Percentiles rank a stretch among this genome's conserved stretches.
phyloP scores from a whole-genome alignment of 1,140 invertebrate species.

The Akabosia matsudoensis region DNA sequence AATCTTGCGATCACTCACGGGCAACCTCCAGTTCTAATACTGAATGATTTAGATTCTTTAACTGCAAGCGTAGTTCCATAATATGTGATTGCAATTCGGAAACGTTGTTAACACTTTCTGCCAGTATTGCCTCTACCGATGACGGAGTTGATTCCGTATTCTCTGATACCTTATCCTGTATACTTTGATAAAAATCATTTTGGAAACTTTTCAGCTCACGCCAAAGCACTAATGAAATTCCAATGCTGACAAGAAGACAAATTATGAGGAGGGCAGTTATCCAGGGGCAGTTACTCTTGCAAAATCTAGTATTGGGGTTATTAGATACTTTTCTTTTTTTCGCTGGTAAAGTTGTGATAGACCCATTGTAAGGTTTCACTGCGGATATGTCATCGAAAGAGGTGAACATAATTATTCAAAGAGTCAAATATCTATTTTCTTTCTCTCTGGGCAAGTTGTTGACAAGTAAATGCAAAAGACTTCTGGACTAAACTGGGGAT shows the following conservation, averaged over 20 bases:
- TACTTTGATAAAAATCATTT: not conserved
- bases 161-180: not conserved
- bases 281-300: not conserved
- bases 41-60: too few species aligned
- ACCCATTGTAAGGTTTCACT: not conserved
- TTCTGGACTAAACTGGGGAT: too few species aligned
- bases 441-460: too few species aligned
- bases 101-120: too few species aligned
- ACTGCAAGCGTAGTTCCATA: not conserved
- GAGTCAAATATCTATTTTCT: too few species aligned
- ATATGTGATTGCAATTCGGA: not conserved
- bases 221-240: not conserved
- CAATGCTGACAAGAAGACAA: not conserved
- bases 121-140: too few species aligned
- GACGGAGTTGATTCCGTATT: too few species aligned
- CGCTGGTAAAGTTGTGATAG: not conserved
- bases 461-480: too few species aligned
- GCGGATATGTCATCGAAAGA: not conserved
- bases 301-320: not conserved
- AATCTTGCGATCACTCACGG: too few species aligned
- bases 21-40: too few species aligned
- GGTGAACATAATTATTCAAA: constrained; percentile 8
- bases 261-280: not conserved
- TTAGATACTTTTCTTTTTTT: not conserved
- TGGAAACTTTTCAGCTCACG: not conserved